Evolutionary conservation across 2,797 vertebrate species (phyloP), one percentile per base, ranked within the genome.

Genomic region (Malurus splendens): DNA sequence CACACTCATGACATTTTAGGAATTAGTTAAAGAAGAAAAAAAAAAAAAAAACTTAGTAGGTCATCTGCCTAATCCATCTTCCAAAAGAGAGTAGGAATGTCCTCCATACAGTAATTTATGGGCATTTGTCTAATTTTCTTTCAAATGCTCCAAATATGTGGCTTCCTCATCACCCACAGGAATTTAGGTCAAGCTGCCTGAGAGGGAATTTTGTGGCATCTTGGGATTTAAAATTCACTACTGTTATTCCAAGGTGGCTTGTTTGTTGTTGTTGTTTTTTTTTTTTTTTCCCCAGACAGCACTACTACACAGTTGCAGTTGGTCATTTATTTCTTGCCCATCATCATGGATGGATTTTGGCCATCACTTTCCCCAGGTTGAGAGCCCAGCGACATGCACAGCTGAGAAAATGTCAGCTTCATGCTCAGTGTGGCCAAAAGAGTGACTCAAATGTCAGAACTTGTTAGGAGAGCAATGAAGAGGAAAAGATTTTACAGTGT

Each of bases 181-280:
- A 93, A 95, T 95, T 92, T 92, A 94, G 93, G 91, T 92, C 94
- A 94, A 92, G 66, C 90, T 91, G 76, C 70, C 70, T 83, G 50
- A 50, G 57, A 67, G 32, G 19, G 38, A 85, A 85, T 90, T 82
- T 80, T 0, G 1, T 82, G 76, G 47, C 30, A 55, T 82, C 64
- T 73, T 12, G 14, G 76, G 86, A 89, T 86, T 92, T 86, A 82
- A 77, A 78, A 68, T 74, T 51, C 42, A 42, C 42, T 86, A 30
- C 65, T 80, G 20, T 65, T 91, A 57, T 73, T 84, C 32, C 57
- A 54, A 33, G 30, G 14, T 20, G 8, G 17, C 14, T 70, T 56
- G 4, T 25, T 48, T 48, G 24, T 44, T 44, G 47, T 5, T 36
- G 36, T 33, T 19, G 23, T 12, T 42, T 44, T 44, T 20, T 23